phyloP scores from a whole-genome alignment of 1,140 invertebrate species.

The Drosophila lowei region DNA sequence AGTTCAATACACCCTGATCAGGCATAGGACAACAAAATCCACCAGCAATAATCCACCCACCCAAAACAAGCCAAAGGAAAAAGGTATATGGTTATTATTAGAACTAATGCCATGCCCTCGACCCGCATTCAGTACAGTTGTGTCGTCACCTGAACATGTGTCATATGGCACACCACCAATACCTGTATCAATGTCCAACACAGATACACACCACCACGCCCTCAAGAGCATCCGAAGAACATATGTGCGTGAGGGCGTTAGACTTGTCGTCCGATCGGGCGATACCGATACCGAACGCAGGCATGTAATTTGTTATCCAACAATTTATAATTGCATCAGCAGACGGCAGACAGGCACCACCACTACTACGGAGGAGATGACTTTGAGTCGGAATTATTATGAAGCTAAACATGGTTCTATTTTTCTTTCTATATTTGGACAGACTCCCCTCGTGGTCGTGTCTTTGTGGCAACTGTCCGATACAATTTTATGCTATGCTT shows the following conservation, averaged over 20 bases:
- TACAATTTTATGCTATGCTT: constrained; percentile 80
- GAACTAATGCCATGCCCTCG: constrained; percentile 58
- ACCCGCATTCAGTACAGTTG: constrained; percentile 62
- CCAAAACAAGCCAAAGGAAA: constrained; percentile 60
- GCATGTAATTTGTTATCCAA: constrained; percentile 80
- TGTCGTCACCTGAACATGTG: constrained; percentile 56
- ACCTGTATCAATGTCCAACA: constrained; percentile 74
- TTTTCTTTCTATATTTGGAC: constrained; percentile 43
- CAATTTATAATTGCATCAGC: constrained; percentile 79
- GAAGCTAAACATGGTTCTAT: constrained; percentile 59
- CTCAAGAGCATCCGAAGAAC: constrained; percentile 32
- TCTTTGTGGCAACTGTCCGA: constrained; percentile 56
- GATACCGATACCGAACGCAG: constrained; percentile 44
- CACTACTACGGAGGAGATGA: constrained; percentile 24
- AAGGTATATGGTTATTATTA: constrained; percentile 68
- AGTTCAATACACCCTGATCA: constrained; percentile 64
- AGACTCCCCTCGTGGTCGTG: constrained; percentile 10
- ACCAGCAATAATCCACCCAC: constrained; percentile 30
- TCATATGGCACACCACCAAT: constrained; percentile 60
- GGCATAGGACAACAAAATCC: constrained; percentile 25
- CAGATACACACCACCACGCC: constrained; percentile 8
- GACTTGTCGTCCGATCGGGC: constrained; percentile 36
- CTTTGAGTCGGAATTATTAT: constrained; percentile 62
- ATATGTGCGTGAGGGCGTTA: constrained; percentile 68
- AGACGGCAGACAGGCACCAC: constrained; percentile 15